Evolutionary conservation across 2,113 vertebrate genomes (phyloP).

Genomic region (Sarotherodon lohbergeri): DNA sequence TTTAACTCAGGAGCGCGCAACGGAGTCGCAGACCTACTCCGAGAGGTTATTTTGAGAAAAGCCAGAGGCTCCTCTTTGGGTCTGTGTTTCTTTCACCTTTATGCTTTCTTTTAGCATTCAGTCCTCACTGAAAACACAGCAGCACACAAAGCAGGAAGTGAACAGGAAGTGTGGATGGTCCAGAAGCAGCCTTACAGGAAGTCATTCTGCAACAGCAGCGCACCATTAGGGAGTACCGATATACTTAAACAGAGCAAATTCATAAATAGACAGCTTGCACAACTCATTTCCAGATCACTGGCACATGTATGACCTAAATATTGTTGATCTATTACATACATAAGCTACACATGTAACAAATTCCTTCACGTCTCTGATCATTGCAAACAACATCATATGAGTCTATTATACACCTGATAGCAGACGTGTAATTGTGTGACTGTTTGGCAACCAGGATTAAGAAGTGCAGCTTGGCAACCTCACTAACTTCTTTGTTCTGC

Average conservation of each 20-base stretch:
- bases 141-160: constrained; percentile 40
- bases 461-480: background rate
- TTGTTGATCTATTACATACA: background rate
- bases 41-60: background rate
- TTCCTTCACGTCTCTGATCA: background rate
- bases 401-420: background rate
- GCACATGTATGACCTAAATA: background rate
- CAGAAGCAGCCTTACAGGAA: constrained; percentile 55
- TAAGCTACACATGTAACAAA: background rate
- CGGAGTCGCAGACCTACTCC: background rate
- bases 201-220: constrained; percentile 62
- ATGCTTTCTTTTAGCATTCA: background rate
- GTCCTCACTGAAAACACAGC: background rate
- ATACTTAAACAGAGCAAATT: constrained; percentile 10
- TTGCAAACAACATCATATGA: background rate
- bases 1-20: background rate
- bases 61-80: background rate
- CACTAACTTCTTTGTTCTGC: background rate
- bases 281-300: background rate
- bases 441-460: constrained; percentile 7
- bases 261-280: constrained; percentile 2
- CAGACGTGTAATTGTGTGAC: background rate
- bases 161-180: constrained; percentile 40
- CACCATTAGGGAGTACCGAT: constrained; percentile 8
- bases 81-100: background rate